A percentile compares a stretch with the other conserved stretches of the same genome.
These are phyloP conservation scores for Esperia sulphurella DNA, from an alignment of 2,888 invertebrate species.

Conservation along the genomic window DNA sequence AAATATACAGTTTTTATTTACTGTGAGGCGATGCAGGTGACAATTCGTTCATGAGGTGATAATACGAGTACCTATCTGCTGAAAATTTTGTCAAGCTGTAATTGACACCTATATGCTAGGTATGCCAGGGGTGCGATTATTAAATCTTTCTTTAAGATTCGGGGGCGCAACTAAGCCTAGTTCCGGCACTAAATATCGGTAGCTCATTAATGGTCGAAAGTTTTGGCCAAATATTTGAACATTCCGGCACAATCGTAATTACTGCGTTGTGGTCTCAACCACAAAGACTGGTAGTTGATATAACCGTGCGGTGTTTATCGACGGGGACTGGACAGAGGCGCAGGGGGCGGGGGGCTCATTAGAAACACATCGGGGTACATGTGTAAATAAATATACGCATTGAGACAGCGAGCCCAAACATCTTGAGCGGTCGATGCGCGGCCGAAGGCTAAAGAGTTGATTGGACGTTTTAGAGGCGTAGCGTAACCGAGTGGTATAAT, in stretches of 20 bases:
- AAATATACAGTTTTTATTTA: too few relatives aligned
- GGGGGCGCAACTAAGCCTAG: too few relatives aligned
- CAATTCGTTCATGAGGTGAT: too few relatives aligned
- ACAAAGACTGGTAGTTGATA: slow-evolving; percentile 74
- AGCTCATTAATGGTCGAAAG: slow-evolving; percentile 75
- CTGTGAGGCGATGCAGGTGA: too few relatives aligned
- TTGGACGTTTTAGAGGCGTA: slow-evolving; percentile 19
- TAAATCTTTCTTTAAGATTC: too few relatives aligned
- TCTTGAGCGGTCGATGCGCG: slow-evolving; percentile 52
- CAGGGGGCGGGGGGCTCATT: slow-evolving; percentile 55
- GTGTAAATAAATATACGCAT: slow-evolving; percentile 70
- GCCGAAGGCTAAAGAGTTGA: slow-evolving; percentile 12
- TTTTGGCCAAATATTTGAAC: slow-evolving; percentile 72
- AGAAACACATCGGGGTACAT: slow-evolving; percentile 68
- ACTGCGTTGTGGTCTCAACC: slow-evolving; percentile 44
- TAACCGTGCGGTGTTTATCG: slow-evolving; percentile 58
- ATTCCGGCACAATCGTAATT: slow-evolving; percentile 64
- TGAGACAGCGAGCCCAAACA: slow-evolving; percentile 51
- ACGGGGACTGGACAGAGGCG: slow-evolving; percentile 12
- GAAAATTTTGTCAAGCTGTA: too few relatives aligned
- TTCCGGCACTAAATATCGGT: slow-evolving; percentile 44
- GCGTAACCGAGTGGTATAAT: background rate
- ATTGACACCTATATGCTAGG: too few relatives aligned
- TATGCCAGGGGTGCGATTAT: too few relatives aligned
- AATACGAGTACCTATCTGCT: too few relatives aligned